These are phyloP conservation scores for Lates calcarifer DNA, from an alignment of 2,113 vertebrate species.

Conservation along the genomic window DNA sequence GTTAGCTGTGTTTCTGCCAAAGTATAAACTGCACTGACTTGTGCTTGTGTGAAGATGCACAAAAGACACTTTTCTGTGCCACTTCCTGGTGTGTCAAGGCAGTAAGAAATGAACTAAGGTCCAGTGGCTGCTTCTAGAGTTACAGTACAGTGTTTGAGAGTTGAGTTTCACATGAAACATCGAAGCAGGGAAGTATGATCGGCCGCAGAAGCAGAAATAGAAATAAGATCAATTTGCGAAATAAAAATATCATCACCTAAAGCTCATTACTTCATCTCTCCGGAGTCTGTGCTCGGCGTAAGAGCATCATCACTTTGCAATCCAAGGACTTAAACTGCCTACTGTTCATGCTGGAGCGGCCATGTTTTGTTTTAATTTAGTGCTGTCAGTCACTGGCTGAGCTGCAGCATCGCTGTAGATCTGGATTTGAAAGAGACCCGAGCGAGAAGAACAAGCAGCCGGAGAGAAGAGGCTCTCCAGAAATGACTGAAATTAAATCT, in stretches of 20 bases:
- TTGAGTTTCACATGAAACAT: background rate
- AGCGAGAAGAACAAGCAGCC: background rate
- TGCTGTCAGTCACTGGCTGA: constrained; percentile 43
- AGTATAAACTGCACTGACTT: too few species aligned
- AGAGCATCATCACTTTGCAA: constrained; percentile 11
- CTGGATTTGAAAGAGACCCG: background rate
- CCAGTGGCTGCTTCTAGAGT: background rate
- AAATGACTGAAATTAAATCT: constrained; percentile 48
- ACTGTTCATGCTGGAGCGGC: constrained; percentile 12
- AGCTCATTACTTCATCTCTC: constrained; percentile 16
- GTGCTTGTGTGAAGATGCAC: too few species aligned
- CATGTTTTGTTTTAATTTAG: constrained; percentile 66
- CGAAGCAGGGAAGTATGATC: background rate
- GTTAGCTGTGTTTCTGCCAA: too few species aligned
- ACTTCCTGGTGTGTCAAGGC: background rate
- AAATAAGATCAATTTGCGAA: constrained; percentile 24
- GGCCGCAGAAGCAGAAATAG: constrained; percentile 14
- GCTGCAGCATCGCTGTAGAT: background rate
- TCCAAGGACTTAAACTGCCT: constrained; percentile 21
- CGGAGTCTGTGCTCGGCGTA: background rate
- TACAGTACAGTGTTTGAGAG: background rate
- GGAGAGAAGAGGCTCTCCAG: constrained; percentile 22
- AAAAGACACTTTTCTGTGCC: background rate
- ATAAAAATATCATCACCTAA: constrained; percentile 21
- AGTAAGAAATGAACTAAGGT: background rate